Percentiles rank a stretch among this genome's conserved stretches.
Conservation (phyloP, 2,888 invertebrate genomes). For the Leucania comma region DNA sequence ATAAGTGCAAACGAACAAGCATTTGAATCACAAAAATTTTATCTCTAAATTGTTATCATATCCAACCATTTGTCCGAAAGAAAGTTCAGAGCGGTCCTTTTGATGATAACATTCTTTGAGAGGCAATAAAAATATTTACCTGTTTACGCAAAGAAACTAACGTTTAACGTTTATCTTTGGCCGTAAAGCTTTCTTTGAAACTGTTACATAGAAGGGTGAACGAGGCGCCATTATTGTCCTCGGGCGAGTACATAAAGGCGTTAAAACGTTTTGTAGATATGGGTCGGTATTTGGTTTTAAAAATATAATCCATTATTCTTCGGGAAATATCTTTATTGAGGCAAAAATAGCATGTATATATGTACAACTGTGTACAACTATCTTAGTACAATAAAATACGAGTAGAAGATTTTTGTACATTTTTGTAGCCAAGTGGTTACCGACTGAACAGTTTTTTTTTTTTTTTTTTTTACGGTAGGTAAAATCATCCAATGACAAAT, state of each 20-base stretch:
- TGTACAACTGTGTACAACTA: too few relatives aligned
- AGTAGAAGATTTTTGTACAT: constrained; percentile 4
- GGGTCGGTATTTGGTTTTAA: constrained; percentile 13
- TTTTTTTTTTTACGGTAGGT: too few relatives aligned
- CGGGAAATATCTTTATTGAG: constrained; percentile 39
- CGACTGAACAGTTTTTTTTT: too few relatives aligned
- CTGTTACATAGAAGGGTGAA: constrained; percentile 48
- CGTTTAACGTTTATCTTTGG: constrained; percentile 54
- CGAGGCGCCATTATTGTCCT: constrained; percentile 29
- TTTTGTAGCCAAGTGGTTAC: not conserved
- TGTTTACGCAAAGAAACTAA: constrained; percentile 69
- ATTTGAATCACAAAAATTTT: constrained; percentile 32
- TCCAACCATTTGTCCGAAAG: constrained; percentile 67
- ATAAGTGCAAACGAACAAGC: constrained; percentile 32
- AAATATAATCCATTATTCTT: constrained; percentile 35
- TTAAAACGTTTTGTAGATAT: constrained; percentile 21
- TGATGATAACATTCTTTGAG: constrained; percentile 69
- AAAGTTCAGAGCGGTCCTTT: constrained; percentile 72
- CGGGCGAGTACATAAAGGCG: constrained; percentile 18
- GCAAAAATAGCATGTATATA: constrained; percentile 16
- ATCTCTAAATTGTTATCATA: constrained; percentile 50
- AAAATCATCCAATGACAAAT: too few relatives aligned
- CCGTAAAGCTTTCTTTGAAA: constrained; percentile 74
- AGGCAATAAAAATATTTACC: constrained; percentile 74
- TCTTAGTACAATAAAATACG: constrained; percentile 25